Evolutionary conservation across 2,888 invertebrate genomes (phyloP).

Genomic region (Nebria salina): DNA sequence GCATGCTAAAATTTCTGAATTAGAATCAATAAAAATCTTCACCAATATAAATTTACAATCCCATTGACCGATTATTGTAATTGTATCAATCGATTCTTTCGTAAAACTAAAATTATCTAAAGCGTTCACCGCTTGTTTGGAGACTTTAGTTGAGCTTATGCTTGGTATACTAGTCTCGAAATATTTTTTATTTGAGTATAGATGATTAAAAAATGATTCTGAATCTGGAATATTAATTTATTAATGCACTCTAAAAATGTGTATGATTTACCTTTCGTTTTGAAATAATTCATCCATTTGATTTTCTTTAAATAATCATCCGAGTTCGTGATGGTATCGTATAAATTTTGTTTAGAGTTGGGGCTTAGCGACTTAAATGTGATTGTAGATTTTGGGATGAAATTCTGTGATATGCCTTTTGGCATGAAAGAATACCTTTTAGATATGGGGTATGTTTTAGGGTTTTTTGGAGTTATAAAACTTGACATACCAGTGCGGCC

Average conservation of each 20-base stretch:
- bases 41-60: constrained; percentile 78
- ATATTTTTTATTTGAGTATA: constrained; percentile 57
- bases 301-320: constrained; percentile 57
- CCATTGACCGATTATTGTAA: constrained; percentile 73
- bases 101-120: constrained; percentile 58
- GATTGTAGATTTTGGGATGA: constrained; percentile 49
- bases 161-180: constrained; percentile 55
- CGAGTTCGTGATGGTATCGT: constrained; percentile 56
- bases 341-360: constrained; percentile 55
- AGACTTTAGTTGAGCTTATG: constrained; percentile 43
- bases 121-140: constrained; percentile 23
- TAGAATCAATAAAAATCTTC: constrained; percentile 56
- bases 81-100: constrained; percentile 63
- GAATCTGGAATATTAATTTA: constrained; percentile 54
- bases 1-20: constrained; percentile 67
- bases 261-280: constrained; percentile 53
- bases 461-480: constrained; percentile 50
- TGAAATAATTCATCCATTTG: constrained; percentile 59
- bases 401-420: constrained; percentile 70
- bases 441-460: constrained; percentile 59
- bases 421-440: constrained; percentile 66
- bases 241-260: not conserved
- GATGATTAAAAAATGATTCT: constrained; percentile 56
- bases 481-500: constrained; percentile 53
- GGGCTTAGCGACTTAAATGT: constrained; percentile 57